Conservation (phyloP, 2,888 invertebrate species). For the Imbricaverruca yamaguchii region DNA sequence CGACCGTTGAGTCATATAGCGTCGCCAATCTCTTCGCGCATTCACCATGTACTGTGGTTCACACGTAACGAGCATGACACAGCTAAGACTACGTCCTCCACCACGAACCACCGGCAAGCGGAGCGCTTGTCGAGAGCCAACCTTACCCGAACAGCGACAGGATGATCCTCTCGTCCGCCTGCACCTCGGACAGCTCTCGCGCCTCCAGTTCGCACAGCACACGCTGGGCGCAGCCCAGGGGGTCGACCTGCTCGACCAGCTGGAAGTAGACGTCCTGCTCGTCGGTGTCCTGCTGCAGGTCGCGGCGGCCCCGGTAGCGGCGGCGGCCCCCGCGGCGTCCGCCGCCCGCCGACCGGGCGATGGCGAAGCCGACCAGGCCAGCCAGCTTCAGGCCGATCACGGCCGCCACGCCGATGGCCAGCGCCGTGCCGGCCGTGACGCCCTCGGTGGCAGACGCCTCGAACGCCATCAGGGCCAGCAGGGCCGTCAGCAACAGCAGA, state of each 20-base stretch:
- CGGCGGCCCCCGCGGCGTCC: conserved; percentile 23
- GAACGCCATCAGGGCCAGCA: conserved; percentile 18
- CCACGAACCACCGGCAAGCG: no score
- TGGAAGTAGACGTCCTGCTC: conserved; percentile 31
- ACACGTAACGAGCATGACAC: no score
- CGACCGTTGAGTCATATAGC: no score
- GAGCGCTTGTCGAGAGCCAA: no score
- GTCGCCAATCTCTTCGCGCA: no score
- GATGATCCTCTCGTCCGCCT: conserved; percentile 33
- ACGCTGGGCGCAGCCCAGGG: conserved; percentile 32
- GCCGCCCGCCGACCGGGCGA: conserved; percentile 11
- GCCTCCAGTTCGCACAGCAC: conserved; percentile 34
- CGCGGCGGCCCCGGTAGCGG: conserved; percentile 28
- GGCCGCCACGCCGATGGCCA: background rate
- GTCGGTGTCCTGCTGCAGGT: background rate
- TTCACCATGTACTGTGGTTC: no score
- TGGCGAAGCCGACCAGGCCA: conserved; percentile 18
- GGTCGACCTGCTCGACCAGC: conserved; percentile 33
- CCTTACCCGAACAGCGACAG: conserved; percentile 33
- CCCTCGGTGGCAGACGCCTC: conserved; percentile 17
- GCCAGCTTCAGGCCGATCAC: conserved; percentile 4
- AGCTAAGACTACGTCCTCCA: no score
- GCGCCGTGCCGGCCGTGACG: conserved; percentile 21
- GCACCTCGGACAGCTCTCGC: conserved; percentile 26
- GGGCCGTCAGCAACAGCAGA: conserved; percentile 10